Evolutionary conservation across 1,140 invertebrate species (phyloP).

Genomic region (Procambarus clarkii): DNA sequence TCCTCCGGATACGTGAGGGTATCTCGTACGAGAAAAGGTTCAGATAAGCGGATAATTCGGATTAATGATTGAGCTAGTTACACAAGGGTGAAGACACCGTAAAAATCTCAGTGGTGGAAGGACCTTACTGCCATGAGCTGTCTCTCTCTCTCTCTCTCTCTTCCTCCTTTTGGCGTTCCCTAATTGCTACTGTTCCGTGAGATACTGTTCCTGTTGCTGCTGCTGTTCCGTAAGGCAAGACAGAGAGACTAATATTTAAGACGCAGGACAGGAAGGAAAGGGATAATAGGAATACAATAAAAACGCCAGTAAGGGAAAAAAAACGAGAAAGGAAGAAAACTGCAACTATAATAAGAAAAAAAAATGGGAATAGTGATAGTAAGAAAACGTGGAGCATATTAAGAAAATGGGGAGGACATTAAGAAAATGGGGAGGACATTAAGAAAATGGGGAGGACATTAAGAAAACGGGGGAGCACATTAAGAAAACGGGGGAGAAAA

Average conservation of each 20-base stretch:
- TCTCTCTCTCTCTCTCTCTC: neutral
- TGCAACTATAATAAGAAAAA: neutral
- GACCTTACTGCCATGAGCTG: neutral
- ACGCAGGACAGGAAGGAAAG: no score
- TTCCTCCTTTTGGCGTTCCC: neutral
- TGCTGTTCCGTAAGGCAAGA: neutral
- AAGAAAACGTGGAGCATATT: no score
- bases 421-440: no score
- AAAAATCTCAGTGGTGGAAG: neutral
- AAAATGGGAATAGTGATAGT: no score
- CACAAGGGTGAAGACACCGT: neutral
- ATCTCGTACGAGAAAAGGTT: slow-evolving; percentile 5
- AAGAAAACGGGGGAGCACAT: no score
- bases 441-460: no score
- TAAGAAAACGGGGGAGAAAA: no score
- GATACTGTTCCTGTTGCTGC: neutral
- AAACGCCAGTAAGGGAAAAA: neutral
- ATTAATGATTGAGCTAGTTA: slow-evolving; percentile 30
- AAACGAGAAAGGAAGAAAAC: neutral
- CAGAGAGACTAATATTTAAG: no score
- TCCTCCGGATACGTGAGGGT: neutral
- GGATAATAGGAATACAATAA: no score
- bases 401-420: no score
- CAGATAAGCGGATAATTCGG: slow-evolving; percentile 35
- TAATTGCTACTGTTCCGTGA: neutral